Conservation (phyloP, 2,888 invertebrate genomes). For the Melieria crassipennis region DNA sequence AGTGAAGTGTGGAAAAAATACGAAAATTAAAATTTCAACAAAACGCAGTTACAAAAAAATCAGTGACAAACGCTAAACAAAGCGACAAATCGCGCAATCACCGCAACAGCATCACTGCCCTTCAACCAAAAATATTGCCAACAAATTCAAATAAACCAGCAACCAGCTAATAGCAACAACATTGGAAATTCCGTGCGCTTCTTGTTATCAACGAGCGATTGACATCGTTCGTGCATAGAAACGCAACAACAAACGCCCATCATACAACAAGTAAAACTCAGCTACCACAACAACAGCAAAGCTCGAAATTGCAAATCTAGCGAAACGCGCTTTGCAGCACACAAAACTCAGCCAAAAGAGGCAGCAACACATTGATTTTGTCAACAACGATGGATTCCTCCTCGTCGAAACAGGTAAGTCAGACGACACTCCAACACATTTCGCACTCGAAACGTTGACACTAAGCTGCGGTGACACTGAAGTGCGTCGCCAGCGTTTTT, state of each 20-base stretch:
- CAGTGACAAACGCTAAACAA: not conserved
- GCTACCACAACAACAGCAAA: conserved; percentile 10
- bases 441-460: not conserved
- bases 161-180: conserved; percentile 15
- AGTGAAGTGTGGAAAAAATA: not conserved
- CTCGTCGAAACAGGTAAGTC: conserved; percentile 53
- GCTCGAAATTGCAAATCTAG: not conserved
- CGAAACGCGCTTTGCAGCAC: conserved; percentile 10
- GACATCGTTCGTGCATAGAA: conserved; percentile 24
- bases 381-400: conserved; percentile 50
- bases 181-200: not conserved
- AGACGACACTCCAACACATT: not conserved
- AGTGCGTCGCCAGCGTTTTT: not conserved
- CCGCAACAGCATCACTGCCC: not conserved
- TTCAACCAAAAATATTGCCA: conserved; percentile 7
- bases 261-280: conserved; percentile 11
- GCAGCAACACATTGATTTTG: not conserved
- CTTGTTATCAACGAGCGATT: conserved; percentile 23
- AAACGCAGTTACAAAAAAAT: not conserved
- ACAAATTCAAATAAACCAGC: not conserved
- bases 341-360: conserved; percentile 28
- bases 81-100: not conserved
- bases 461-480: no score
- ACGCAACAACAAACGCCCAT: conserved; percentile 10
- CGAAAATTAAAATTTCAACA: not conserved